Percentiles rank a stretch among this genome's conserved stretches.
phyloP scores from a whole-genome alignment of 2,113 vertebrate species.

The Podarcis raffonei region DNA sequence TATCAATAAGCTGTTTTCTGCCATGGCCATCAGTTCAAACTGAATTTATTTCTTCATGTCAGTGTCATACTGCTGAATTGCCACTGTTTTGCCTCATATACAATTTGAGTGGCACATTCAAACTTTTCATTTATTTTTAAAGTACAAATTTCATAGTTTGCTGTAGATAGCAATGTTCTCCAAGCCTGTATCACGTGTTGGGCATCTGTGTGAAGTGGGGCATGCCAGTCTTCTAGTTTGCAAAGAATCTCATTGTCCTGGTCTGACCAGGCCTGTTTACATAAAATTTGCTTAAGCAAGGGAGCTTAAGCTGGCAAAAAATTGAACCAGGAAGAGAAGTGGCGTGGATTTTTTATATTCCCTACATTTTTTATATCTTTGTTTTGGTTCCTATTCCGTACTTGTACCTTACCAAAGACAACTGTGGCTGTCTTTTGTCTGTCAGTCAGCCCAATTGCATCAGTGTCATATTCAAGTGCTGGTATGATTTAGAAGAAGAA shows the following conservation, averaged over 20 bases:
- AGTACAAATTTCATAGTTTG: not conserved
- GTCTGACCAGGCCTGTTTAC: no score
- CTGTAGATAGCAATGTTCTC: not conserved
- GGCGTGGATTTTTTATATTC: not conserved
- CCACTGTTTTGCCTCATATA: not conserved
- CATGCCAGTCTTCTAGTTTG: no score
- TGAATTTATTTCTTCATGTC: conserved; percentile 41
- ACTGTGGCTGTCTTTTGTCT: not conserved
- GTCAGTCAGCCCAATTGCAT: not conserved
- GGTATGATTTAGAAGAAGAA: not conserved
- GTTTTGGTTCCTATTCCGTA: not conserved
- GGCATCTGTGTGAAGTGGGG: not conserved
- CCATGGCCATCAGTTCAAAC: conserved; percentile 25
- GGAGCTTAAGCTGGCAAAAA: not conserved
- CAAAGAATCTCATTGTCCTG: not conserved
- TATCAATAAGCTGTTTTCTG: conserved; percentile 51
- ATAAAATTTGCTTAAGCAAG: not conserved
- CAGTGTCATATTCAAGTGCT: not conserved
- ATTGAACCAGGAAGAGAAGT: not conserved
- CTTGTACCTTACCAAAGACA: not conserved
- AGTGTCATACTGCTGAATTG: conserved; percentile 8
- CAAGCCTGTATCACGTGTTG: no score
- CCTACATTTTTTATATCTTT: not conserved
- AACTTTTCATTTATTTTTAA: not conserved
- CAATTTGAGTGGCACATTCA: not conserved